Evolutionary conservation across 30 jellyfish, hydroid and myxozoan species (phyloP), one percentile per base, ranked within the genome.

Genomic region (Mastigias papua): DNA sequence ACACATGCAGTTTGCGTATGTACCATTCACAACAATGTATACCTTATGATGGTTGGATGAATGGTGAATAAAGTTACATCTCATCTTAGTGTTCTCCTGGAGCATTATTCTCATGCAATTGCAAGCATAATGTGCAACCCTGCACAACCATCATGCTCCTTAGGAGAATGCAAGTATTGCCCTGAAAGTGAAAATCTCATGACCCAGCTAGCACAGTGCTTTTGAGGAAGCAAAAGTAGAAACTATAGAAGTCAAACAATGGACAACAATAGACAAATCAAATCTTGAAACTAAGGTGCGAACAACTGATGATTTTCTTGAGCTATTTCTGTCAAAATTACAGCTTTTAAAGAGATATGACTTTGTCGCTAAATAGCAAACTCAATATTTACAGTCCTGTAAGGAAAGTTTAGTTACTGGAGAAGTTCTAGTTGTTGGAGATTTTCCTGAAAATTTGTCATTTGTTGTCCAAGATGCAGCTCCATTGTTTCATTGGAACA

Each of bases 1-100:
- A 77, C 75, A 22, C 93, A 73, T 32, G 28, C 74, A n/a, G 93
- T 86, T 25, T 86, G 86, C 58, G 94, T 77, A 21, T 86, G 95
- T 57, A 63, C 74, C 80, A 75, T 74, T 19, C 95, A 73, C 29
- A 35, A 86, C 29, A 86, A 86, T 34, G 93, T 76, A 22, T 75
- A 86, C 17, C 89, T 76, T 20, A 76, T 86, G 93, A 33, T 76
- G 50, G 63, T 50, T 82, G 67, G 68, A 26, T 80, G 15, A 60
- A 30, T 27, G 33, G 13, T 80, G 90, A 87, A 26, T 23, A 46
- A 80, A 25, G n/a, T 31, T 15, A 48, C 67, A 17, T 92, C 33
- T 69, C 48, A 82, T 27, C 67, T 22, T 23, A n/a, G 50, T 48
- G 69, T 86, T 16, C 11, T 62, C 61, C 34, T 2, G 21, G n/a